Conservation (phyloP, 2,797 vertebrate species). For the Pempheris klunzingeri region DNA sequence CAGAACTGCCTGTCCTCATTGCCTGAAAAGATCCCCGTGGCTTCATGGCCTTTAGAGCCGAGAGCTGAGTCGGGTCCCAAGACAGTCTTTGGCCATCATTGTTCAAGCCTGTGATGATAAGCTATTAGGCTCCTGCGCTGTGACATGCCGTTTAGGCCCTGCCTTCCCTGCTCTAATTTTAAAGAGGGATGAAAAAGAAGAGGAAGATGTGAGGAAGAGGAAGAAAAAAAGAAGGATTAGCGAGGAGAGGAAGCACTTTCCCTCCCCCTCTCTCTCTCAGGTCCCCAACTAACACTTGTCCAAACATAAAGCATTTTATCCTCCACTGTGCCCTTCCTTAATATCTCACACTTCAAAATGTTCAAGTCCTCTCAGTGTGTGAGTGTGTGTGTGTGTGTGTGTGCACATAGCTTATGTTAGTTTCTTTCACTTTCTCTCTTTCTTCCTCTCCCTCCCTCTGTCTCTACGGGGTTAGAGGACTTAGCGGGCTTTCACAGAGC, state of each 20-base stretch:
- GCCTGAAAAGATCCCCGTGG: constrained; percentile 30
- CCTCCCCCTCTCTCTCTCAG: constrained; percentile 51
- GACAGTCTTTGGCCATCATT: constrained; percentile 61
- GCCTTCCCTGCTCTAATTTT: constrained; percentile 59
- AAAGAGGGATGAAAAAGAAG: constrained; percentile 54
- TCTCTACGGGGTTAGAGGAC: constrained; percentile 63
- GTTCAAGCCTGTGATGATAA: constrained; percentile 67
- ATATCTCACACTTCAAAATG: constrained; percentile 60
- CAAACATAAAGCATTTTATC: constrained; percentile 71
- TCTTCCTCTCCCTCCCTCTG: constrained; percentile 34
- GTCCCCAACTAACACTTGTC: constrained; percentile 69
- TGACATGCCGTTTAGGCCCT: constrained; percentile 50
- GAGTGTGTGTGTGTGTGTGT: neutral
- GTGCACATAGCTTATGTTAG: neutral
- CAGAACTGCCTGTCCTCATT: constrained; percentile 20
- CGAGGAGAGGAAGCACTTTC: constrained; percentile 49
- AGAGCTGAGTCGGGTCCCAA: constrained; percentile 52
- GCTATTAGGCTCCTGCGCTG: constrained; percentile 65
- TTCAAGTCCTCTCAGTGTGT: constrained; percentile 17
- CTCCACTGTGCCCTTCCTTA: constrained; percentile 56
- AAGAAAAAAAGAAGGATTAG: constrained; percentile 65
- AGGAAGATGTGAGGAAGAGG: constrained; percentile 45
- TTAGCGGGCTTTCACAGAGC: constrained; percentile 64
- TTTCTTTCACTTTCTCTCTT: constrained; percentile 31
- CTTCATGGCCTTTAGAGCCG: constrained; percentile 37